These are phyloP conservation scores for Salticus scenicus DNA, from an alignment of 2,888 invertebrate genomes.

Conservation along the genomic window DNA sequence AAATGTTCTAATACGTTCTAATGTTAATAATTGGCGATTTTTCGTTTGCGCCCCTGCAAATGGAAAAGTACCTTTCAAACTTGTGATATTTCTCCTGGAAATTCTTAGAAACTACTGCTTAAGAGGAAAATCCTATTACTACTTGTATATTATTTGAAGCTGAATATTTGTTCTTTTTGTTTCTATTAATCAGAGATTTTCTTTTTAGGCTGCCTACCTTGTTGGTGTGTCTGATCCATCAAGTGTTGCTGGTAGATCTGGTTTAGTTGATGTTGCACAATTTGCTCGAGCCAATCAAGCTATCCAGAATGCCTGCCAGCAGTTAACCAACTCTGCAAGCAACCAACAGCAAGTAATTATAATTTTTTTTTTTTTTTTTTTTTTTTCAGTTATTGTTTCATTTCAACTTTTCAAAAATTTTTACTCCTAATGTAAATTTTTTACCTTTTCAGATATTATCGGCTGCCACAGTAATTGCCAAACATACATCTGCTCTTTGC, in stretches of 20 bases:
- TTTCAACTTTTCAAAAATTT: not conserved
- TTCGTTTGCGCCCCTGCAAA: too few species aligned
- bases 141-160: too few species aligned
- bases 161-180: too few species aligned
- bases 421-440: not conserved
- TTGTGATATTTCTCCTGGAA: too few species aligned
- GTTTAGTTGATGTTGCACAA: constrained; percentile 90
- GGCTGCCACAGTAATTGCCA: constrained; percentile 94
- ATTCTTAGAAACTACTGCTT: too few species aligned
- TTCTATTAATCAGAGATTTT: too few species aligned
- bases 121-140: too few species aligned
- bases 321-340: constrained; percentile 83
- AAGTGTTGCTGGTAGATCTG: constrained; percentile 90
- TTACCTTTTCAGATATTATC: constrained; percentile 82
- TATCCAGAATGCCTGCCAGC: constrained; percentile 91
- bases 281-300: constrained; percentile 91
- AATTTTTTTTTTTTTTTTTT: too few species aligned
- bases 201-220: constrained; percentile 86
- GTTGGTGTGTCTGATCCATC: constrained; percentile 94
- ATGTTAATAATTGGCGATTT: too few species aligned
- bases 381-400: too few species aligned
- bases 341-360: constrained; percentile 82
- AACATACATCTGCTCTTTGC: constrained; percentile 95
- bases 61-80: too few species aligned
- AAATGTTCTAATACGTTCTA: too few species aligned